Percentiles rank a stretch among this genome's conserved stretches.
Evolutionary conservation across 1,140 invertebrate species (phyloP).

Genomic region (Aphidius ervi): DNA sequence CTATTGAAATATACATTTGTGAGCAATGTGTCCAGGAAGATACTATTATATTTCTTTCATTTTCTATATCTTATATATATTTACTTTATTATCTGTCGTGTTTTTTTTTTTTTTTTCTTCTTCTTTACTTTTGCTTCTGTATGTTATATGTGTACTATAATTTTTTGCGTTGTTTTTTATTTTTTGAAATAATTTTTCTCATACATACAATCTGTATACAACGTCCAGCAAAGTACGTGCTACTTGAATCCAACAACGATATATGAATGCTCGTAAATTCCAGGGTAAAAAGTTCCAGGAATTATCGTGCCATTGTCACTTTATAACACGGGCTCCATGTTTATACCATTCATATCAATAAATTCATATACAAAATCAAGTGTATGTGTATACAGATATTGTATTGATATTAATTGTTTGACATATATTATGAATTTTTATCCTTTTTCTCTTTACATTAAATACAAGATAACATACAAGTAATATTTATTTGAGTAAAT

Average conservation of each 20-base stretch:
- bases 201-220: conserved; percentile 1
- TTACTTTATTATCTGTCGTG: neutral
- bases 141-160: neutral
- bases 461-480: too few species aligned
- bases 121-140: neutral
- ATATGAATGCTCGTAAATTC: conserved; percentile 23
- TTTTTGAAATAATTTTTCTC: too few species aligned
- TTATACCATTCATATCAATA: conserved; percentile 15
- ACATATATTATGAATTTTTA: too few species aligned
- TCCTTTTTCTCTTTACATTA: too few species aligned
- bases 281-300: conserved; percentile 23
- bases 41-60: conserved; percentile 4
- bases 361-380: conserved; percentile 4
- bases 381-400: neutral
- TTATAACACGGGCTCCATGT: neutral
- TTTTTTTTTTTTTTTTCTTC: neutral
- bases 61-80: conserved; percentile 2
- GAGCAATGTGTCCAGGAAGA: conserved; percentile 17
- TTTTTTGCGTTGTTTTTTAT: neutral
- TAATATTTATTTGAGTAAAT: too few species aligned
- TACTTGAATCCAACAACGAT: conserved; percentile 11
- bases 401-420: neutral
- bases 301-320: conserved; percentile 25
- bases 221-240: conserved; percentile 11
- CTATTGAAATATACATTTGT: conserved; percentile 18